Percentiles rank a stretch among this genome's conserved stretches.
phyloP scores from a whole-genome alignment of 2,888 invertebrate genomes.

The Punctoribates punctum region DNA sequence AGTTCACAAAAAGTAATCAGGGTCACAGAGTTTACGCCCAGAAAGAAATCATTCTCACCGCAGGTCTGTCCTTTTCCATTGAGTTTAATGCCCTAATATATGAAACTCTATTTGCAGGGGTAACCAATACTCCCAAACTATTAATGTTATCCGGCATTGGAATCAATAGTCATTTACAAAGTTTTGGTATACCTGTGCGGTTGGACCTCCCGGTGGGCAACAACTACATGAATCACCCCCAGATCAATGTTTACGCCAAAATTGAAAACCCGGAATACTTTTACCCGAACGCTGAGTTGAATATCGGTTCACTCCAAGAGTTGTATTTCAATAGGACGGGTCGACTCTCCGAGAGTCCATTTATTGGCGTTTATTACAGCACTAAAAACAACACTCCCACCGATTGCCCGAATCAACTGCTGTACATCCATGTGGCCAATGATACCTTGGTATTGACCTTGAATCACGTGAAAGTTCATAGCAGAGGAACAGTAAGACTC shows the following conservation, averaged over 20 bases:
- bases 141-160: constrained; percentile 15
- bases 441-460: too few relatives aligned
- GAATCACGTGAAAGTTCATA: too few relatives aligned
- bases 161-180: neutral
- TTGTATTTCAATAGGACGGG: too few relatives aligned
- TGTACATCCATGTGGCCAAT: too few relatives aligned
- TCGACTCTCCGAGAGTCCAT: too few relatives aligned
- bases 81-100: too few relatives aligned
- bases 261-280: neutral
- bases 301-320: too few relatives aligned
- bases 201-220: constrained; percentile 1
- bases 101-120: neutral
- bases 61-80: neutral
- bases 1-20: neutral
- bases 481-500: too few relatives aligned
- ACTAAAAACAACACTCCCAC: too few relatives aligned
- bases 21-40: neutral
- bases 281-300: neutral
- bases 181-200: neutral
- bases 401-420: too few relatives aligned
- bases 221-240: neutral
- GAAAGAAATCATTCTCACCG: constrained; percentile 3
- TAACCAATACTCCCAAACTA: neutral
- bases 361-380: too few relatives aligned
- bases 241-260: neutral